Base-by-base conservation (phyloP, 2,797 vertebrate species). In the Scolopax bukidnonensis region DNA sequence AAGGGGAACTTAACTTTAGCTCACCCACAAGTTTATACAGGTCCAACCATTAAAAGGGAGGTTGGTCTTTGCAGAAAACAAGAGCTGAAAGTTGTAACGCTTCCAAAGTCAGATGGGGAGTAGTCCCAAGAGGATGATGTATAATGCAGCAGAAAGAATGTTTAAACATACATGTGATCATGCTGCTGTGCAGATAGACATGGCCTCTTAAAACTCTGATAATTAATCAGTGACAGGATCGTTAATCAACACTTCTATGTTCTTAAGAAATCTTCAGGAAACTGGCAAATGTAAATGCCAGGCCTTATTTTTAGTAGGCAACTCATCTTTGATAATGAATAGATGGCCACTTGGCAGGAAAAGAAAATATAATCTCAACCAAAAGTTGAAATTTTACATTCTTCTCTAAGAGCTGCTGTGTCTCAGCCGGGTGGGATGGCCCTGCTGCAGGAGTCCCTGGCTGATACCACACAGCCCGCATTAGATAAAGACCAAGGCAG, bases 21-120 rank as follows among this genome's bases (percentile, higher is more conserved):
- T 92, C 61, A 89, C n/a, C 64, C 93, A n/a, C 96, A 95, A 96
- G 96, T 96, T 97, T 90, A 85, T 87, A 85, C 96, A 95, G 89
- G 95, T 68, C 85, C 75, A 83, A 11, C 40, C 75, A 78, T 89
- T 68, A 92, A 80, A 93, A 87, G 25, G 3, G 1, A 95, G 78
- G 30, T 51, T 85, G n/a, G 19, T 32, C 65, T 80, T 59, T n/a
- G 47, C n/a, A 54, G 33, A 86, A 93, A 90, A 85, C 64, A 88
- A 68, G 90, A 84, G 64, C 75, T 93, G 81, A 89, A 92, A 65
- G 81, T 41, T 89, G 91, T 75, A 90, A 87, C 0, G 2, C 36
- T 96, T 95, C 89, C 75, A 54, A 50, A 85, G 61, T 90, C 25
- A 18, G 69, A 87, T 83, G 71, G 54, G 75, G 79, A 96, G 84